A percentile compares a stretch with the other conserved stretches of the same genome.
phyloP scores from a whole-genome alignment of 2,113 vertebrate species.

The Laticauda colubrina region DNA sequence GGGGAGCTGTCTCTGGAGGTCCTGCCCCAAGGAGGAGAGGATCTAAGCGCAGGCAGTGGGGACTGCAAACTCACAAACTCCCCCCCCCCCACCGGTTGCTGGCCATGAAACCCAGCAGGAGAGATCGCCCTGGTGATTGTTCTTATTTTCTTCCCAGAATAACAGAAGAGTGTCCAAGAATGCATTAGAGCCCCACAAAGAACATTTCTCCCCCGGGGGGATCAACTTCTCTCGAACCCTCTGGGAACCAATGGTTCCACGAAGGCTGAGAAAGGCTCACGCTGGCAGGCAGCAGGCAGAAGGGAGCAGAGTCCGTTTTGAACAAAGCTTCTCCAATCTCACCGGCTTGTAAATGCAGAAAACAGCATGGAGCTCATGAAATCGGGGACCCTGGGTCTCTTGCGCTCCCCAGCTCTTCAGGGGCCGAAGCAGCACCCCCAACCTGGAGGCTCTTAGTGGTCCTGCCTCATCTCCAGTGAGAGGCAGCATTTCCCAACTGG shows the following conservation, averaged over 20 bases:
- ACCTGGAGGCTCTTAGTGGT: neutral
- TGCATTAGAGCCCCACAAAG: constrained; percentile 3
- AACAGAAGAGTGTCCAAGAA: constrained; percentile 1
- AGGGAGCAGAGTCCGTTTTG: too few species aligned
- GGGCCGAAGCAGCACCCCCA: neutral
- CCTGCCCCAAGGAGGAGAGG: neutral
- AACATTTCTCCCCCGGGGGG: constrained; percentile 3
- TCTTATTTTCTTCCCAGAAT: neutral
- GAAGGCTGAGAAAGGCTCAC: neutral
- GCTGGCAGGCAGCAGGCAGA: neutral
- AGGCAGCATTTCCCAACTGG: neutral
- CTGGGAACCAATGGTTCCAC: neutral
- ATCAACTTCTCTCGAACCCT: neutral
- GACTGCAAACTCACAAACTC: neutral
- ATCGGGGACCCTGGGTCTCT: too few species aligned
- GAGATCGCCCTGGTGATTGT: neutral
- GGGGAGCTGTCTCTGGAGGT: neutral
- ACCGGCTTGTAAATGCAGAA: neutral
- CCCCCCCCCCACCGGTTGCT: neutral
- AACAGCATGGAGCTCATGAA: too few species aligned
- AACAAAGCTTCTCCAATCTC: neutral
- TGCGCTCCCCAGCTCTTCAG: neutral
- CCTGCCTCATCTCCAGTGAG: neutral
- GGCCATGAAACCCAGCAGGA: neutral
- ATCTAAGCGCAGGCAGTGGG: neutral